These are phyloP conservation scores for Dusona sp. DNA, from an alignment of 2,888 invertebrate genomes.

Conservation along the genomic window DNA sequence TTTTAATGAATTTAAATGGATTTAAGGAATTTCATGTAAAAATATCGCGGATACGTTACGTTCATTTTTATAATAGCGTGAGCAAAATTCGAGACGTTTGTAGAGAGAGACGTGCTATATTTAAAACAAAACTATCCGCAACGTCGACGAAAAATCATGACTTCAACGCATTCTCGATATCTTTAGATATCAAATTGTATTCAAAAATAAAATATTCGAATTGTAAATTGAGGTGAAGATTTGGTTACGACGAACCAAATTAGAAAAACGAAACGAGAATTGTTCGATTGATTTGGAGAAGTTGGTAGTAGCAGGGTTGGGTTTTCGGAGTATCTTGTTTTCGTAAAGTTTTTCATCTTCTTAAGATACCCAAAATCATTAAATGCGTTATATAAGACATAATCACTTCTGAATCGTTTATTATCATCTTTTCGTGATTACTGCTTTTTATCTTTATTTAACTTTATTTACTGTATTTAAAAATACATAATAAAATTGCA, in stretches of 20 bases:
- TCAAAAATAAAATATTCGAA: constrained; percentile 12
- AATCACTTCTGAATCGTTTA: neutral
- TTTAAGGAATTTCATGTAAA: neutral
- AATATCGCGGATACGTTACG: neutral
- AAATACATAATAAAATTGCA: neutral
- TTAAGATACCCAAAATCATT: neutral
- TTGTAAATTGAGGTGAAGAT: neutral
- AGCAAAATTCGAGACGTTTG: constrained; percentile 33
- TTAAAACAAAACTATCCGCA: constrained; percentile 37
- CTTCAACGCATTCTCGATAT: neutral
- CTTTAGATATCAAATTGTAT: neutral
- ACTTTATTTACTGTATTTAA: neutral
- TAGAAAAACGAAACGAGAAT: neutral
- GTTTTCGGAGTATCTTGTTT: neutral
- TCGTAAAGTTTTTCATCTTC: neutral
- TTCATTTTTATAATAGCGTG: constrained; percentile 27
- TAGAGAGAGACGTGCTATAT: constrained; percentile 35
- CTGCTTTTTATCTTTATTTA: neutral
- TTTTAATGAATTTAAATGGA: neutral
- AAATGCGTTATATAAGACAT: neutral
- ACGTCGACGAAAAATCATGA: neutral
- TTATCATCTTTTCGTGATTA: neutral
- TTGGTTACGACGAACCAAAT: neutral
- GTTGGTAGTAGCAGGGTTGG: neutral
- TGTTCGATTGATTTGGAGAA: neutral